Percentiles rank a stretch among this genome's conserved stretches.
Evolutionary conservation across 30 jellyfish, hydroid and myxozoan species (phyloP).

Genomic region (Morbakka virulenta): DNA sequence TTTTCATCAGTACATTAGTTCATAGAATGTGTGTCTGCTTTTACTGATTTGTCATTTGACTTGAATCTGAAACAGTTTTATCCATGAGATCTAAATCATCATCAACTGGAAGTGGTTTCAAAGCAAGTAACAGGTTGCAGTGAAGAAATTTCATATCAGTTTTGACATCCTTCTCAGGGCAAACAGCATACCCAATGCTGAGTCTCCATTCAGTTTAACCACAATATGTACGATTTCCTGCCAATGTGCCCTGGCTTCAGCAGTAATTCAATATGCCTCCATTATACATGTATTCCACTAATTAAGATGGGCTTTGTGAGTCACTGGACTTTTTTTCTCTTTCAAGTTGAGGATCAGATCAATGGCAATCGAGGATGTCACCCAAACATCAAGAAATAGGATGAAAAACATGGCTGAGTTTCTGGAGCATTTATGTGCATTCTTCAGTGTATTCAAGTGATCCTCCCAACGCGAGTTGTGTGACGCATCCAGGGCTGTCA

Average conservation of each 20-base stretch:
- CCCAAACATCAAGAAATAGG: not conserved
- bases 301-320: not conserved
- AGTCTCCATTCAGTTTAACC: too few relatives aligned
- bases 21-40: too few relatives aligned
- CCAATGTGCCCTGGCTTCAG: not conserved
- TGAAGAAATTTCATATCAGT: not conserved
- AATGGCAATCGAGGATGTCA: not conserved
- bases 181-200: not conserved
- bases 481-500: slow-evolving; percentile 11
- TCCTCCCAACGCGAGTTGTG: slow-evolving; percentile 38
- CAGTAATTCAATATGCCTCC: not conserved
- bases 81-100: too few relatives aligned
- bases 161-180: not conserved
- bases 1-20: too few relatives aligned
- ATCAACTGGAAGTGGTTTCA: too few relatives aligned
- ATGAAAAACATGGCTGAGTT: not conserved
- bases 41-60: too few relatives aligned
- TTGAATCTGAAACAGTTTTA: too few relatives aligned
- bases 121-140: not conserved
- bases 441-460: not conserved
- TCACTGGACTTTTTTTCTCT: not conserved
- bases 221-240: not conserved
- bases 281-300: not conserved
- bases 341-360: not conserved
- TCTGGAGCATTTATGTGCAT: slow-evolving; percentile 23